These are phyloP conservation scores for Carcharodon carcharias DNA, from an alignment of 2,797 vertebrate genomes.

Conservation along the genomic window DNA sequence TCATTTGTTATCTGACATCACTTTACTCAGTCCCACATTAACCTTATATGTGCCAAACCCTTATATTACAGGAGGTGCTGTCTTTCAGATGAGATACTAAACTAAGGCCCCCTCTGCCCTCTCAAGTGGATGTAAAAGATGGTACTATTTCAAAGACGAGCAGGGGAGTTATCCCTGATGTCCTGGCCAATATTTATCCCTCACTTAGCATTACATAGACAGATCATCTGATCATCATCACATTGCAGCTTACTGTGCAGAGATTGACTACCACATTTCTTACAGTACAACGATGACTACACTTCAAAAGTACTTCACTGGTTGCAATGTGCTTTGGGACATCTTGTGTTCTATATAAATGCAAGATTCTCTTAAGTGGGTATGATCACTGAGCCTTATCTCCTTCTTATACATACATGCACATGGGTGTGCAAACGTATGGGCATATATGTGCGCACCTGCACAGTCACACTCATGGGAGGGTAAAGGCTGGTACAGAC, in stretches of 20 bases:
- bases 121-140: background rate
- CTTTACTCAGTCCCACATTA: no score
- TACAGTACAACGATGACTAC: background rate
- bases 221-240: background rate
- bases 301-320: background rate
- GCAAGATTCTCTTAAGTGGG: background rate
- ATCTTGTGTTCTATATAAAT: background rate
- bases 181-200: background rate
- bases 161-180: background rate
- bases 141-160: background rate
- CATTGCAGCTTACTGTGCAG: background rate
- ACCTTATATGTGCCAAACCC: no score
- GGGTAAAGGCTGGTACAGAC: background rate
- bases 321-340: background rate
- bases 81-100: background rate
- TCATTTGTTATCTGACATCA: no score
- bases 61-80: no score
- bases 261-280: background rate
- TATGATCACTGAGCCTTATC: slow-evolving; percentile 35
- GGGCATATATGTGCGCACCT: background rate
- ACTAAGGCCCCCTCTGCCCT: background rate
- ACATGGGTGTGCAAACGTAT: background rate
- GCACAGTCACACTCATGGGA: no score
- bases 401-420: background rate
- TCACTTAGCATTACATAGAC: background rate